These are phyloP conservation scores for Falco naumanni DNA, from an alignment of 2,797 vertebrate genomes.

Conservation along the genomic window DNA sequence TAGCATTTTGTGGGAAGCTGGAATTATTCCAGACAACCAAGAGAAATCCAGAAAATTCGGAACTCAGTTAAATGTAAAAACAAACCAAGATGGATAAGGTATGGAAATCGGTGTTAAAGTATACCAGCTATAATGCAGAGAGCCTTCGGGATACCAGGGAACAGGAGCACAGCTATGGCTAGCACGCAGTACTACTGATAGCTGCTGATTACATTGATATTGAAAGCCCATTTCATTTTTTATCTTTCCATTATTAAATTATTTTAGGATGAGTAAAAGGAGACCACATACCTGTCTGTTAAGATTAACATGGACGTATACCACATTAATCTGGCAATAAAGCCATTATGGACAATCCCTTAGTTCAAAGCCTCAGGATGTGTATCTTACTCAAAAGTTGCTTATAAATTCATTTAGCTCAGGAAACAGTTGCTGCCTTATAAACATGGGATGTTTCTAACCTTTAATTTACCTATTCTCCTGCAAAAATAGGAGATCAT, in stretches of 20 bases:
- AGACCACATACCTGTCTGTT: neutral
- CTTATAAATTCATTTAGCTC: slow-evolving; percentile 16
- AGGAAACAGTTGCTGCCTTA: neutral
- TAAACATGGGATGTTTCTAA: neutral
- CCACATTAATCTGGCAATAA: slow-evolving; percentile 22
- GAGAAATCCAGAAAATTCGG: neutral
- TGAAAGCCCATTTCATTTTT: slow-evolving; percentile 61
- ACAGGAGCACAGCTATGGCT: neutral
- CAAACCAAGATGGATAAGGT: neutral
- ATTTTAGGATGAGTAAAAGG: slow-evolving; percentile 27
- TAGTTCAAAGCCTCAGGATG: neutral
- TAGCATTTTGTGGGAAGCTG: neutral
- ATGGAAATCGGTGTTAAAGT: neutral
- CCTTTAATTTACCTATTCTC: neutral
- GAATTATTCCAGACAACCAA: neutral
- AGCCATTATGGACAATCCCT: neutral
- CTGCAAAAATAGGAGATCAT: neutral
- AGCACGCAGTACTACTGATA: neutral
- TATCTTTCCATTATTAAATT: slow-evolving; percentile 49
- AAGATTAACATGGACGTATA: neutral
- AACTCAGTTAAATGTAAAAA: neutral
- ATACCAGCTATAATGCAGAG: neutral
- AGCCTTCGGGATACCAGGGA: neutral
- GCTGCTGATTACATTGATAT: slow-evolving; percentile 28
- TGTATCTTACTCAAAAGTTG: neutral